Evolutionary conservation across 2,888 invertebrate species (phyloP), one percentile per base, ranked within the genome.

Genomic region (Drosophila hawaiiensis): DNA sequence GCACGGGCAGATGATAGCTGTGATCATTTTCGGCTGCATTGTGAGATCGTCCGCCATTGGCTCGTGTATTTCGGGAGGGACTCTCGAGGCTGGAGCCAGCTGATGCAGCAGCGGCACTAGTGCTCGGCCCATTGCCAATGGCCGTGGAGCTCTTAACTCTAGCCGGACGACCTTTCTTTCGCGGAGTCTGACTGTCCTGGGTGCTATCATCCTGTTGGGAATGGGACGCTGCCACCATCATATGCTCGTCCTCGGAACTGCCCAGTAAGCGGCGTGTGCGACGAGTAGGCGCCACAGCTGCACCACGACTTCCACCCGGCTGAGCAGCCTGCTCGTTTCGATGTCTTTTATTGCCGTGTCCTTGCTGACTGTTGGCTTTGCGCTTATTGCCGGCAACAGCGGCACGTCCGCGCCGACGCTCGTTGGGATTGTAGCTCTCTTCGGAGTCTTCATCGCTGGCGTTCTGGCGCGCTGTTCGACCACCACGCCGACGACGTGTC

Each of bases 391-490:
- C 69, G 43, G 53, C 74, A 55, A 59, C 73, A 58, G 70, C 52
- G 28, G 74, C 60, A 70, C 73, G 79, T 60, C 68, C 78, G 55
- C 82, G 77, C 61, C 85, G 89, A 37, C 89, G 84, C 28, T 91
- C 92, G 56, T 93, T 93, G 12, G 95, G 95, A 65, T 94, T 94
- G 77, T 95, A 95, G 81, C 94, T 94, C 22, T 95, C 95, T 74
- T 94, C 95, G 0, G 95, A 95, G 82, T 95, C 94, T 41, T 83
- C 91, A 63, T 92, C 93, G 43, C 72, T 69, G 19, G 69, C 69
- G 28, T 75, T 80, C 50, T 79, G 80, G 41, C 73, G 76, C n/a
- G 71, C 66, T 31, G 81, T 59, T 12, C 78, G 80, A 12, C 78
- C 85, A 4, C 87, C 73, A 29, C 84, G 84, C n/a, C 28, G n/a